phyloP scores from a whole-genome alignment of 1,140 invertebrate species.

The Bilobella aurantiaca region DNA sequence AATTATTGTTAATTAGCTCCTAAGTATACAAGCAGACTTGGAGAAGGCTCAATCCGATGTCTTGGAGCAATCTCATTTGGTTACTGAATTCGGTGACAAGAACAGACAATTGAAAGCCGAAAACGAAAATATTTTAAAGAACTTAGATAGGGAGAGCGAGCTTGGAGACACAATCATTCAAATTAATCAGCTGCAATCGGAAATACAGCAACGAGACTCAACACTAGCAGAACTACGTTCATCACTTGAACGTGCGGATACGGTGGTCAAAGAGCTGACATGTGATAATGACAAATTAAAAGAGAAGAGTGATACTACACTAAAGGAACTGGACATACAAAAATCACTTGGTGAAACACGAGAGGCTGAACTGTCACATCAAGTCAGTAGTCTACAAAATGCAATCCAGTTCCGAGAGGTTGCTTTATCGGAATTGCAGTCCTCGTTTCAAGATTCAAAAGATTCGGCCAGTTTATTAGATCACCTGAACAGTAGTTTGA shows the following conservation, averaged over 20 bases:
- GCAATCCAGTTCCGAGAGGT: not conserved
- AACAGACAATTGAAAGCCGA: slow-evolving; percentile 8
- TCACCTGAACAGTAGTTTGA: too few relatives aligned
- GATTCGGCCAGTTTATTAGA: too few relatives aligned
- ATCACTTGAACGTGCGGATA: not conserved
- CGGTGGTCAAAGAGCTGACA: too few relatives aligned
- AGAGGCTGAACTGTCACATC: too few relatives aligned
- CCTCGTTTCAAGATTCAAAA: not conserved
- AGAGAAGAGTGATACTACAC: not conserved
- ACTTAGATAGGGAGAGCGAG: not conserved
- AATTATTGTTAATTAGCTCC: slow-evolving; percentile 21
- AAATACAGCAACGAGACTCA: not conserved
- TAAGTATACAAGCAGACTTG: slow-evolving; percentile 25
- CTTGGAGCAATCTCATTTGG: not conserved
- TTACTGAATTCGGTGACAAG: not conserved
- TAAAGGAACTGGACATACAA: too few relatives aligned
- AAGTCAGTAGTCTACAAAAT: too few relatives aligned
- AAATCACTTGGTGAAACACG: too few relatives aligned
- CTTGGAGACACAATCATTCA: not conserved
- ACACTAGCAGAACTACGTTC: too few relatives aligned
- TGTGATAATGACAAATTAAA: too few relatives aligned
- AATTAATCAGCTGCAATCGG: not conserved
- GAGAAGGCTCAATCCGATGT: slow-evolving; percentile 8
- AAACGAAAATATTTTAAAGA: slow-evolving; percentile 4
- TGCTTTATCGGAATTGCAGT: not conserved